Conservation (phyloP, 2,888 invertebrate species). For the Chromoteleia sp. region DNA sequence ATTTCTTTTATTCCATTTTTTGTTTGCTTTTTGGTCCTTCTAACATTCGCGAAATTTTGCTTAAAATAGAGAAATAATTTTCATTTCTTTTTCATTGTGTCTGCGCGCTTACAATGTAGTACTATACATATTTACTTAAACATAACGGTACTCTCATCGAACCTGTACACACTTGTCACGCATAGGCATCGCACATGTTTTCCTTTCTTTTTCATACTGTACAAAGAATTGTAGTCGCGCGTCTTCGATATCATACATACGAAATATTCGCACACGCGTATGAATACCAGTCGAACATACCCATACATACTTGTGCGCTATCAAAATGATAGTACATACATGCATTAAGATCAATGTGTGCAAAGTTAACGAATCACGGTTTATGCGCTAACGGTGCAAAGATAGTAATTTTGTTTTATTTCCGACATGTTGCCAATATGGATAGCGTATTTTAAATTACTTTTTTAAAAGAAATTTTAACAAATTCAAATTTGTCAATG, state of each 20-base stretch:
- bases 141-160: conserved; percentile 60
- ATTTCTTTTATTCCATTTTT: conserved; percentile 36
- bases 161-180: conserved; percentile 66
- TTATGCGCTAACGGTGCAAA: conserved; percentile 54
- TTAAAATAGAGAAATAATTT: conserved; percentile 79
- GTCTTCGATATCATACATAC: conserved; percentile 58
- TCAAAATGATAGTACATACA: conserved; percentile 63
- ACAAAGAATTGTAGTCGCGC: conserved; percentile 64
- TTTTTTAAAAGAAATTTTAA: too few species aligned
- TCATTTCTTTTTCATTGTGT: conserved; percentile 67
- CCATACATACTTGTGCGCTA: conserved; percentile 62
- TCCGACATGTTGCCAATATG: neutral
- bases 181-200: conserved; percentile 50
- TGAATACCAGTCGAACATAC: conserved; percentile 48
- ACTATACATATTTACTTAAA: conserved; percentile 72
- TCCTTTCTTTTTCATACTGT: conserved; percentile 63
- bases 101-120: conserved; percentile 66
- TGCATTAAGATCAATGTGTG: conserved; percentile 63
- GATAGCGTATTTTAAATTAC: neutral
- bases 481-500: too few species aligned
- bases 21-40: conserved; percentile 61
- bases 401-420: conserved; percentile 5
- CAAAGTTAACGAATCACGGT: conserved; percentile 60
- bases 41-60: conserved; percentile 46
- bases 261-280: conserved; percentile 42